phyloP scores from a whole-genome alignment of 1,140 invertebrate species.

The Pantala flavescens region DNA sequence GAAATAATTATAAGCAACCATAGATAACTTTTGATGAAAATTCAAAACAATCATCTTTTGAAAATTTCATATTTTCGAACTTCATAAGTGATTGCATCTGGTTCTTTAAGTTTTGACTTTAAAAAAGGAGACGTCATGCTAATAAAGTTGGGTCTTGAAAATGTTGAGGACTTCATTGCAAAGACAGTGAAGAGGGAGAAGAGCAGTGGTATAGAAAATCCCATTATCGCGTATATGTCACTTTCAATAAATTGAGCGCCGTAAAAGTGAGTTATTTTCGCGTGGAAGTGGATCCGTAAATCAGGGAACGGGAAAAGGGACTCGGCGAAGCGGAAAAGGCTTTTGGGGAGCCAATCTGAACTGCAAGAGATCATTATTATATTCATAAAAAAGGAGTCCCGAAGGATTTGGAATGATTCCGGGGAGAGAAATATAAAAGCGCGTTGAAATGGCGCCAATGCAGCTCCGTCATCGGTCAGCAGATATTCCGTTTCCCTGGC shows the following conservation, averaged over 20 bases:
- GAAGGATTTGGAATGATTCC: neutral
- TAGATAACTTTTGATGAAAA: no score
- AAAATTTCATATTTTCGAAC: no score
- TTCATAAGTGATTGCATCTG: no score
- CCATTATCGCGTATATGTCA: neutral
- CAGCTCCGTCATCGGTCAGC: neutral
- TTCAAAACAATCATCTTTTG: no score
- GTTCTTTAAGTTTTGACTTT: no score
- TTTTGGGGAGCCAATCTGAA: neutral
- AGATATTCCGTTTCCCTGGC: neutral
- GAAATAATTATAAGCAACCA: no score
- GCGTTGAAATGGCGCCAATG: neutral
- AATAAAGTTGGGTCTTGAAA: no score
- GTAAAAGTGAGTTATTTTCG: constrained; percentile 7
- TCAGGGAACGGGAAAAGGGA: neutral
- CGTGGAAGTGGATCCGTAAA: neutral
- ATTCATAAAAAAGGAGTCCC: neutral
- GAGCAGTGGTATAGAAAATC: neutral
- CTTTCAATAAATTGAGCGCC: neutral
- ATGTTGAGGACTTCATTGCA: no score
- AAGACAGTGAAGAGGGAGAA: neutral
- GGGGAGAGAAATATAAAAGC: neutral
- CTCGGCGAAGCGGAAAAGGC: neutral
- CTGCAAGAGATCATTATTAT: neutral
- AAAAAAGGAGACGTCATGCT: no score